Evolutionary conservation across 2,113 vertebrate species (phyloP), one percentile per base, ranked within the genome.

Genomic region (Indicator maculatus): DNA sequence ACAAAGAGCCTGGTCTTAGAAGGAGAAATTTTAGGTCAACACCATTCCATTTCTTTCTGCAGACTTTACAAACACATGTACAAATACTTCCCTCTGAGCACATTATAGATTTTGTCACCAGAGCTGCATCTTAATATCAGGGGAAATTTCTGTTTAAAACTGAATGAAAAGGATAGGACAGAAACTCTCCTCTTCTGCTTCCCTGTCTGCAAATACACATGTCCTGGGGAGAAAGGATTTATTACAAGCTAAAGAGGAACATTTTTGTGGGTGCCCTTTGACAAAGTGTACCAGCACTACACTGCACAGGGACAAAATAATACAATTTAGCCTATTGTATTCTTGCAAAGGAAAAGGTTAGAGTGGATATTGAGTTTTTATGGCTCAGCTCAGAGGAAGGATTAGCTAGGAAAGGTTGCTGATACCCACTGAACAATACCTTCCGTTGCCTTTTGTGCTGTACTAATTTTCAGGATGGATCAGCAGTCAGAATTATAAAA

Each of bases 241-340:
- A 89, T 92, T 76, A 39, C 55, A 76, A 84, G 47, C 71, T 79
- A 64, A 90, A 92, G 63, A 86, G 87, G 77, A 91, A 83, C 59
- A 67, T 38, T 90, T 93, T 70, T 87, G 83, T 79, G 75, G 84
- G 41, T 82, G 81, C 91, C 74, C 83, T 95, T 84, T 94, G 94
- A 93, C 91, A 91, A 41, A 79, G 82, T 27, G 30, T 66, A 70
- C 50, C 66, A 79, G 70, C 58, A 50, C 73, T 81, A n/a, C 58
- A 39, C 23, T 24, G 58, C 74, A 75, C 45, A 70, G 74, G 74
- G 50, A 90, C 86, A 94, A 90, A 84, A 78, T 39, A 91, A 89
- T 44, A 93, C 91, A 82, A 82, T 96, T 96, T 91, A 90, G 17
- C 31, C 76, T 16, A 27, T n/a, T 87, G 92, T 92, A 70, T 80